These are phyloP conservation scores for Nyctibius bracteatus DNA, from an alignment of 2,113 vertebrate species.

Conservation along the genomic window DNA sequence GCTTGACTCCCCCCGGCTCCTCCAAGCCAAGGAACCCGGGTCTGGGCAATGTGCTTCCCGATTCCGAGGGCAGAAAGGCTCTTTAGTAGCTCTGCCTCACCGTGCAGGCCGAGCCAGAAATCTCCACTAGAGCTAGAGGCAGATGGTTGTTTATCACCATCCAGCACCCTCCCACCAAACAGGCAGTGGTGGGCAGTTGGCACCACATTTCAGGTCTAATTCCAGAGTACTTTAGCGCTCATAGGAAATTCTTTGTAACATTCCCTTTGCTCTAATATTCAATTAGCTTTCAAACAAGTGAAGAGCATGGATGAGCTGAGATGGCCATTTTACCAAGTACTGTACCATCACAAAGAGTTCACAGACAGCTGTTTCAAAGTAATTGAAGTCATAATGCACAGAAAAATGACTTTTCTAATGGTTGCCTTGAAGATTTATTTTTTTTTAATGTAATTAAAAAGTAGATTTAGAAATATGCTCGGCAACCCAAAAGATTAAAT, in stretches of 20 bases:
- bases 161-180: background rate
- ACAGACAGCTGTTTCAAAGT: constrained; percentile 71
- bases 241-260: constrained; percentile 35
- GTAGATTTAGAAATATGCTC: constrained; percentile 81
- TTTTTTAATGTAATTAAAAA: constrained; percentile 86
- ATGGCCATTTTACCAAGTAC: constrained; percentile 69
- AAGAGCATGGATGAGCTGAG: constrained; percentile 27
- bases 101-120: fast-evolving
- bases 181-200: background rate
- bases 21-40: background rate
- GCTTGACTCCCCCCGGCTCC: background rate
- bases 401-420: constrained; percentile 79
- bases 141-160: background rate
- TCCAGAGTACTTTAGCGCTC: background rate
- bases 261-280: constrained; percentile 39
- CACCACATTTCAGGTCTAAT: constrained; percentile 9
- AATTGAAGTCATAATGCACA: constrained; percentile 72
- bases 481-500: constrained; percentile 84
- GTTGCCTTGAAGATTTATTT: constrained; percentile 81
- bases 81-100: background rate
- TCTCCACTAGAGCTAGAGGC: background rate
- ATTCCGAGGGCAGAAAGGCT: background rate
- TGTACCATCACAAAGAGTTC: constrained; percentile 47
- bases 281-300: constrained; percentile 52
- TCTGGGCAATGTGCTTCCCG: background rate